Percentiles rank a stretch among this genome's conserved stretches.
These are phyloP conservation scores for Popillia japonica DNA, from an alignment of 1,140 invertebrate genomes.

Conservation along the genomic window DNA sequence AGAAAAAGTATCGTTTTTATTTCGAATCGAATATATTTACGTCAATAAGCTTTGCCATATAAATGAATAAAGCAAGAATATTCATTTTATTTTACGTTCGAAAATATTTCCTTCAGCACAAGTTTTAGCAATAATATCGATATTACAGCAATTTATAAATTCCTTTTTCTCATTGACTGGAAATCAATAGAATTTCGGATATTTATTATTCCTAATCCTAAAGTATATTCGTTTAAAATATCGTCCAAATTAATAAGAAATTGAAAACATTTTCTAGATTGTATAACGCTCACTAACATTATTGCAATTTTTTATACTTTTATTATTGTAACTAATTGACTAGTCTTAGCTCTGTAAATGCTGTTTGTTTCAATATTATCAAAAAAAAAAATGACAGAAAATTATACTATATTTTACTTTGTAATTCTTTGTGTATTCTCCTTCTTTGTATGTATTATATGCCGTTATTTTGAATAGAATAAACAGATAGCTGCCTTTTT, in stretches of 20 bases:
- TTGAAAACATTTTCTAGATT: not conserved
- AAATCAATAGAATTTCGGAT: slow-evolving; percentile 10
- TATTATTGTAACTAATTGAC: slow-evolving; percentile 39
- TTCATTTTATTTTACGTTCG: not conserved
- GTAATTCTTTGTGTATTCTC: slow-evolving; percentile 45
- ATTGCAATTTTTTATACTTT: slow-evolving; percentile 39
- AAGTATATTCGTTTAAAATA: slow-evolving; percentile 16
- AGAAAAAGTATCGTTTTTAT: not conserved
- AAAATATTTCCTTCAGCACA: slow-evolving; percentile 22
- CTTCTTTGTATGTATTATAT: slow-evolving; percentile 45
- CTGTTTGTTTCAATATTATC: slow-evolving; percentile 31
- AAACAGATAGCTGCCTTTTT: slow-evolving; percentile 49
- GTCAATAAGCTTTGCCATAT: not conserved
- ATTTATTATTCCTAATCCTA: not conserved
- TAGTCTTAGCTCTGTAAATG: slow-evolving; percentile 45
- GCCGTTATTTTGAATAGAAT: slow-evolving; percentile 48
- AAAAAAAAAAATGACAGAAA: slow-evolving; percentile 6
- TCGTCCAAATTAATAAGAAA: slow-evolving; percentile 4
- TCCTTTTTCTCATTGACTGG: not conserved
- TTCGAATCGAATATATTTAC: not conserved
- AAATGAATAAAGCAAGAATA: not conserved
- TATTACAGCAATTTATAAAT: slow-evolving; percentile 17
- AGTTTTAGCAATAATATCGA: slow-evolving; percentile 33
- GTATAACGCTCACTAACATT: slow-evolving; percentile 41
- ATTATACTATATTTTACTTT: slow-evolving; percentile 37